Conservation (phyloP, 2,797 vertebrate species). For the Myripristis murdjan region DNA sequence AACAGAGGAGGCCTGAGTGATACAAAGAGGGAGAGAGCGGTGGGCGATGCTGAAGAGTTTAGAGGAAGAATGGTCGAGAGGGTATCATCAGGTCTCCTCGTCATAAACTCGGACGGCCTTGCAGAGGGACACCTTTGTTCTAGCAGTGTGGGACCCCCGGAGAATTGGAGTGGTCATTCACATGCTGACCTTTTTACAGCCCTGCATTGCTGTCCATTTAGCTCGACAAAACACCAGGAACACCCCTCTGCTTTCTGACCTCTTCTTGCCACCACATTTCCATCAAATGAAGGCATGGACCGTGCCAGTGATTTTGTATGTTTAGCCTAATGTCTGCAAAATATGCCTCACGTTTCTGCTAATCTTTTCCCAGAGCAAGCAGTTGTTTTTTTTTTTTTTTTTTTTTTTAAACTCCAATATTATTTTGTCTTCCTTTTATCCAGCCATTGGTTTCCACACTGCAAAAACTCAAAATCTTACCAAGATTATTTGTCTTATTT, state of each 20-base stretch:
- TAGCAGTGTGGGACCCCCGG: neutral
- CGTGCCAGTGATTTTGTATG: no score
- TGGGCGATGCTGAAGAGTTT: neutral
- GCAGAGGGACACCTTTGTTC: slow-evolving; percentile 40
- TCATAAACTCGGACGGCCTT: neutral
- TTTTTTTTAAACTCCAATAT: no score
- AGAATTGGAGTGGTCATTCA: slow-evolving; percentile 48
- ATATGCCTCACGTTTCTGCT: no score
- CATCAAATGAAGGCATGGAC: slow-evolving; percentile 4
- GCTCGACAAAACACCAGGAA: slow-evolving; percentile 49
- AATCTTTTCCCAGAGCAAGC: no score
- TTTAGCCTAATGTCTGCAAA: no score
- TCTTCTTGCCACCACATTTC: neutral
- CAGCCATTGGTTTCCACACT: no score
- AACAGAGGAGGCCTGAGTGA: neutral
- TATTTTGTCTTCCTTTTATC: no score
- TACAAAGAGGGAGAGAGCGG: slow-evolving; percentile 12
- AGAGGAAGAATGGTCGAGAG: slow-evolving; percentile 30
- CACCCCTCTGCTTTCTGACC: slow-evolving; percentile 52
- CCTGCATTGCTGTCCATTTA: slow-evolving; percentile 49
- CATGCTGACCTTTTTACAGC: slow-evolving; percentile 62
- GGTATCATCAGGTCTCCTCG: slow-evolving; percentile 31
- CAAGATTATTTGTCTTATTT: no score
- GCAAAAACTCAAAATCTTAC: no score
- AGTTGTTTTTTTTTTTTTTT: no score